Conservation (phyloP, 2,113 vertebrate species). For the Dolichallabes microphthalmus region DNA sequence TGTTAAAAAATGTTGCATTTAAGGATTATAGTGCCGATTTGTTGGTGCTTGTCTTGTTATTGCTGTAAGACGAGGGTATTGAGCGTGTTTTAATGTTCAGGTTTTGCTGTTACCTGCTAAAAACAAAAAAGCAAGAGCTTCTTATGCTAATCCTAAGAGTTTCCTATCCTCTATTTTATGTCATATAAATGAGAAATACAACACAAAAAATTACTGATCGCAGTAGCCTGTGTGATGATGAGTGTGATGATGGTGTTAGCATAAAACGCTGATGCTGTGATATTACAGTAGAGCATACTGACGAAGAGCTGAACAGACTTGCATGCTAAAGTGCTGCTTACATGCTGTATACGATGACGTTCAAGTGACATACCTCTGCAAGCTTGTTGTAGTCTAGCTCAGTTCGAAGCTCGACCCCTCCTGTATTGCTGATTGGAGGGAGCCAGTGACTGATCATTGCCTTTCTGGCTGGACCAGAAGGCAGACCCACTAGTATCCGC, state of each 20-base stretch:
- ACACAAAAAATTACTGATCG: neutral
- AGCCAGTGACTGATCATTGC: slow-evolving; percentile 93
- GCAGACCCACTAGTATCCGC: slow-evolving; percentile 89
- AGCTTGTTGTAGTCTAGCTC: slow-evolving; percentile 80
- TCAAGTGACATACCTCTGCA: slow-evolving; percentile 71
- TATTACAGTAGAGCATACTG: neutral
- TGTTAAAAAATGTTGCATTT: neutral
- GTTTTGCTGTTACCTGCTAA: no score
- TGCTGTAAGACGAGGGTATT: neutral
- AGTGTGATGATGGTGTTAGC: neutral
- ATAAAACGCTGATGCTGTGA: neutral
- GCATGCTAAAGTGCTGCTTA: neutral
- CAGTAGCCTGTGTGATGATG: neutral
- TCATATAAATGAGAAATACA: neutral
- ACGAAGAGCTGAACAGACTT: neutral
- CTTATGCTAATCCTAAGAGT: no score
- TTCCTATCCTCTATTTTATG: neutral
- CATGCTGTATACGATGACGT: neutral
- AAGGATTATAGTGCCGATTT: neutral
- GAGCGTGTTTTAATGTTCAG: neutral
- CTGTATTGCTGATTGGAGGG: slow-evolving; percentile 78
- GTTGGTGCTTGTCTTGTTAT: neutral
- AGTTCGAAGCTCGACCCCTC: slow-evolving; percentile 77
- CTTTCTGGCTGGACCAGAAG: slow-evolving; percentile 76
- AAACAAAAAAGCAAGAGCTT: neutral